Conservation (phyloP, 2,888 invertebrate species). For the Dromius quadrimaculatus region DNA sequence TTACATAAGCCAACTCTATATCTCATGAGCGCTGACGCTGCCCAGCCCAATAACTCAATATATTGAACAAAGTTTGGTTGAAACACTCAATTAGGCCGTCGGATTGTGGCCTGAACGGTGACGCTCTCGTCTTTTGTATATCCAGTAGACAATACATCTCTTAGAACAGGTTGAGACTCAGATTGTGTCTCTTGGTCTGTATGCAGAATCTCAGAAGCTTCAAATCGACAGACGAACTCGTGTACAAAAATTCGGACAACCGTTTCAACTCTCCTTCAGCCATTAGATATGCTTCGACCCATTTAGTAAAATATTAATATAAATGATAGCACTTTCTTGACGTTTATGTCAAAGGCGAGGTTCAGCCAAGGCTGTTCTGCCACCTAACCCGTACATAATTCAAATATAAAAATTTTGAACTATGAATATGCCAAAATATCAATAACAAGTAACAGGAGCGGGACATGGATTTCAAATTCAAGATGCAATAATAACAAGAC, state of each 20-base stretch:
- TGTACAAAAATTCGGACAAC: slow-evolving; percentile 56
- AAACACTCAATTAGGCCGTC: slow-evolving; percentile 55
- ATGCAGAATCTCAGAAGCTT: slow-evolving; percentile 51
- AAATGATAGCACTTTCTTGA: no score
- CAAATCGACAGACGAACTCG: slow-evolving; percentile 53
- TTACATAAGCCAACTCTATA: slow-evolving; percentile 28
- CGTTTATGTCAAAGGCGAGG: no score
- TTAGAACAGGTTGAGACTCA: slow-evolving; percentile 55
- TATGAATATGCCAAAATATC: no score
- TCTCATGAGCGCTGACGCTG: slow-evolving; percentile 25
- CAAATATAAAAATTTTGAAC: no score
- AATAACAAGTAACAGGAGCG: no score
- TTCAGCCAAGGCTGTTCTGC: no score
- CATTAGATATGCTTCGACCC: slow-evolving; percentile 55
- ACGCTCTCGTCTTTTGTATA: slow-evolving; percentile 54
- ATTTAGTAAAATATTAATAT: slow-evolving; percentile 54
- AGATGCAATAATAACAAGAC: no score
- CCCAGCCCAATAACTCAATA: slow-evolving; percentile 38
- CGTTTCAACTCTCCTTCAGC: slow-evolving; percentile 55
- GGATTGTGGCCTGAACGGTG: slow-evolving; percentile 55
- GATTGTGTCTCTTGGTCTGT: slow-evolving; percentile 57
- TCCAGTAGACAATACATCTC: slow-evolving; percentile 52
- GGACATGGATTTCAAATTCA: no score
- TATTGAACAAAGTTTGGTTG: slow-evolving; percentile 54
- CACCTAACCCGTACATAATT: no score